A percentile compares a stretch with the other conserved stretches of the same genome.
Conservation (phyloP, 2,888 invertebrate species). For the Drosophila anomelani region DNA sequence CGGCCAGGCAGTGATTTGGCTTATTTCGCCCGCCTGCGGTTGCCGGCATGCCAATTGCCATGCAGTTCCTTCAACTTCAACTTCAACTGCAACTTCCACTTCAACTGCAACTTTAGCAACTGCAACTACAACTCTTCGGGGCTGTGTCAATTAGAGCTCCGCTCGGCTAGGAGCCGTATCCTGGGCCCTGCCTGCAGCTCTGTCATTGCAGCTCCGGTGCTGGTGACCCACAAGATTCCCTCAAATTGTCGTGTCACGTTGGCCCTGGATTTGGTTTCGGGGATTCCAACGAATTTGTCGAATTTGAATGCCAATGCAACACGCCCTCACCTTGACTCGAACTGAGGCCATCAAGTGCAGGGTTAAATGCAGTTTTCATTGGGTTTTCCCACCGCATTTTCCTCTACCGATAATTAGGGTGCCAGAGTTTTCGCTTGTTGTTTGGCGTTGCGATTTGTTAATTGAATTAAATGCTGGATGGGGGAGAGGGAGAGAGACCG, state of each 20-base stretch:
- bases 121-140: conserved; percentile 15
- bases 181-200: conserved; percentile 32
- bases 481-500: neutral
- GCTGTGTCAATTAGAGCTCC: conserved; percentile 45
- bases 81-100: conserved; percentile 2
- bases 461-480: conserved; percentile 76
- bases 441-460: conserved; percentile 73
- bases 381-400: conserved; percentile 11
- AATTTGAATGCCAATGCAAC: conserved; percentile 79
- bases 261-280: conserved; percentile 33
- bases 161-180: conserved; percentile 9
- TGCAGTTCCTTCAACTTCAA: conserved; percentile 45
- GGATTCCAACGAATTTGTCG: conserved; percentile 59
- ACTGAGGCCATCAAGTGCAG: conserved; percentile 57
- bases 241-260: conserved; percentile 83
- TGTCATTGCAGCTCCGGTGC: conserved; percentile 53
- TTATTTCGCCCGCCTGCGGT: conserved; percentile 68
- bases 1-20: conserved; percentile 64
- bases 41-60: conserved; percentile 55
- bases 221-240: conserved; percentile 48
- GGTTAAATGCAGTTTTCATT: conserved; percentile 21
- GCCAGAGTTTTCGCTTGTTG: conserved; percentile 42
- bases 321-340: conserved; percentile 44
- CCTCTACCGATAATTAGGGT: conserved; percentile 61
- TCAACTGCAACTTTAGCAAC: conserved; percentile 9